Evolutionary conservation across 2,113 vertebrate species (phyloP).

Genomic region (Hemiscyllium ocellatum): DNA sequence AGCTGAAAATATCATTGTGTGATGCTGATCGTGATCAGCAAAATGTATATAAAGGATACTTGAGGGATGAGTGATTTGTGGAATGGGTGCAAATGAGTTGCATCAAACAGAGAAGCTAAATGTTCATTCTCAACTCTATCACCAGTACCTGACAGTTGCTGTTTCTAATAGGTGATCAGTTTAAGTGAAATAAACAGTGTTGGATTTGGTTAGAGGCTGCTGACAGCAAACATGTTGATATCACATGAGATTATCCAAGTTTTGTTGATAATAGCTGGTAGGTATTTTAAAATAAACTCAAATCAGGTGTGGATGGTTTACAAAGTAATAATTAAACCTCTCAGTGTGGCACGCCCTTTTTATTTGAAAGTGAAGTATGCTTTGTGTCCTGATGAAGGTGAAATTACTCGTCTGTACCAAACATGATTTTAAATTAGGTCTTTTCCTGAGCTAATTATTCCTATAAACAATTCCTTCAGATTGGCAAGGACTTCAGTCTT

Average conservation of each 20-base stretch:
- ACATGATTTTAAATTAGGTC: not conserved
- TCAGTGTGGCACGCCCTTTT: not conserved
- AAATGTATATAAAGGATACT: not conserved
- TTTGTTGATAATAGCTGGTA: not conserved
- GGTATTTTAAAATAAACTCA: not conserved
- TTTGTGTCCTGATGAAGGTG: not conserved
- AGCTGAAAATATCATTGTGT: constrained; percentile 19
- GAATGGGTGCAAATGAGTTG: not conserved
- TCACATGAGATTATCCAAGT: not conserved
- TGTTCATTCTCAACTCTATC: not conserved
- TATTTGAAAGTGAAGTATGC: not conserved
- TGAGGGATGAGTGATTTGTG: not conserved
- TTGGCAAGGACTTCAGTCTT: not conserved
- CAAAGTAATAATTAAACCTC: too few species aligned
- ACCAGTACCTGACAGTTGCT: not conserved
- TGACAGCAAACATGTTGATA: not conserved
- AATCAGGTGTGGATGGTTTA: not conserved
- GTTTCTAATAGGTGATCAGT: not conserved
- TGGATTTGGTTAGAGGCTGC: not conserved
- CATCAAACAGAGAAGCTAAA: not conserved
- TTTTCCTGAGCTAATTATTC: not conserved
- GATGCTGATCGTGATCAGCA: constrained; percentile 4
- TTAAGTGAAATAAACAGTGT: not conserved
- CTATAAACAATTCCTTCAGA: not conserved
- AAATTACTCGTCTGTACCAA: not conserved